Conservation (phyloP, 2,888 invertebrate genomes). For the Drosophila monieri region DNA sequence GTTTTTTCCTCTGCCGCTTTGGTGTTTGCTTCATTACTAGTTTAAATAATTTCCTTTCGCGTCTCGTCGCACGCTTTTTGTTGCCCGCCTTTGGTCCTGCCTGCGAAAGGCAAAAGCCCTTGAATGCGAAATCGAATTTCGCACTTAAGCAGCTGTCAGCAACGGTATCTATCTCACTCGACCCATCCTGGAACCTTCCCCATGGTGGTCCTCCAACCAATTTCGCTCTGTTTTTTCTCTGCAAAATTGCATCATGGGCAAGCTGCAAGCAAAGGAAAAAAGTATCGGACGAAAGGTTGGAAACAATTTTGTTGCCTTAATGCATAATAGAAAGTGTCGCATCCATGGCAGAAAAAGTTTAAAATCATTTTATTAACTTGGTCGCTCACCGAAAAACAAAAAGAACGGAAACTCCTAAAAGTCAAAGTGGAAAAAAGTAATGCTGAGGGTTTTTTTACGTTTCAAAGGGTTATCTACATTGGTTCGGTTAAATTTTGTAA, state of each 20-base stretch:
- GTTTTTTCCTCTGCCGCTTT: conserved; percentile 9
- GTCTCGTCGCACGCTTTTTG: background rate
- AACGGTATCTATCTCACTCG: conserved; percentile 29
- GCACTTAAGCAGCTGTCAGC: conserved; percentile 27
- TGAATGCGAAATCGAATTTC: conserved; percentile 49
- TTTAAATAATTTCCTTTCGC: conserved; percentile 18
- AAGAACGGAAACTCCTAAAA: background rate
- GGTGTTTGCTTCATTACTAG: conserved; percentile 32
- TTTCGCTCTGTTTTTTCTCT: conserved; percentile 12
- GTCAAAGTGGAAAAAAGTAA: background rate
- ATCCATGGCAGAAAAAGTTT: conserved; percentile 43
- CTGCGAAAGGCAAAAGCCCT: conserved; percentile 34
- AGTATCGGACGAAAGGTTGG: conserved; percentile 25
- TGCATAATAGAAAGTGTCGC: conserved; percentile 47
- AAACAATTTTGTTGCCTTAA: conserved; percentile 44
- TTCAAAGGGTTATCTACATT: background rate
- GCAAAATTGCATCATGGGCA: conserved; percentile 27
- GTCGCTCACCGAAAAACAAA: conserved; percentile 13
- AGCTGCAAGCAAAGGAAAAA: conserved; percentile 19
- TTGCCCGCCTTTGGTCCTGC: background rate
- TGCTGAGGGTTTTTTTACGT: background rate
- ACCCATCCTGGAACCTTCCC: background rate
- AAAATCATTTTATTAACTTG: conserved; percentile 53
- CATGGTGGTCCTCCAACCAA: background rate
- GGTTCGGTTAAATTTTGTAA: background rate